A percentile compares a stretch with the other conserved stretches of the same genome.
phyloP scores from a whole-genome alignment of 2,888 invertebrate genomes.

The Thalpophila matura region DNA sequence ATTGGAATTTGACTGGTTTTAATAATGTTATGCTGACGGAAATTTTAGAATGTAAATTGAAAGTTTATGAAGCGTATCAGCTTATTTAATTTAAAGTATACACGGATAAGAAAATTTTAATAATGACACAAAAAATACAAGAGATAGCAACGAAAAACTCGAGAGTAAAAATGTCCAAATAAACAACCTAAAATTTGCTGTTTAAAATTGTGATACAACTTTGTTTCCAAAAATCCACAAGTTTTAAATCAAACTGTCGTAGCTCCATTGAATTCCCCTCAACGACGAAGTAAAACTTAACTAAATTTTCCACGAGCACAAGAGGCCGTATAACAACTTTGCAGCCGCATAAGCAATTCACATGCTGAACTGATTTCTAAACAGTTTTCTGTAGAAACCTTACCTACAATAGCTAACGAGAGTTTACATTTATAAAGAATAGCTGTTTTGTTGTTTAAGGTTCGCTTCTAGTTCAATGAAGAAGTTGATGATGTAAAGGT shows the following conservation, averaged over 20 bases:
- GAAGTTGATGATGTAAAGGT: conserved; percentile 3
- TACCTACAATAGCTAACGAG: conserved; percentile 31
- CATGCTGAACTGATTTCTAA: conserved; percentile 25
- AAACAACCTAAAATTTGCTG: not conserved
- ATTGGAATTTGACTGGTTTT: conserved; percentile 2
- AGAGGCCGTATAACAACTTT: conserved; percentile 29
- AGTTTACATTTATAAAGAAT: conserved; percentile 34
- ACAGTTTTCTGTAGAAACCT: conserved; percentile 42
- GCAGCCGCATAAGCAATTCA: conserved; percentile 39
- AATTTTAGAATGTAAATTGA: conserved; percentile 2
- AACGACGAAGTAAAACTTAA: conserved; percentile 9
- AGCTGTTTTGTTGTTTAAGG: conserved; percentile 24
- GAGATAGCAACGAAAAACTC: not conserved
- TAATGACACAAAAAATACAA: not conserved
- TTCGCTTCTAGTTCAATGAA: conserved; percentile 1
- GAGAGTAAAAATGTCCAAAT: not conserved
- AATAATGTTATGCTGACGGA: not conserved
- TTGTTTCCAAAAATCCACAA: conserved; percentile 2
- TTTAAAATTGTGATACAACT: not conserved
- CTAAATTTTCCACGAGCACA: conserved; percentile 15
- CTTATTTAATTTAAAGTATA: too few species aligned
- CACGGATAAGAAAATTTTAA: too few species aligned
- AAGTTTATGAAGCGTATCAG: too few species aligned
- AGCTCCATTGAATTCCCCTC: conserved; percentile 19
- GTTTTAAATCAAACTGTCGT: conserved; percentile 6